Evolutionary conservation across 2,797 vertebrate species (phyloP).

Genomic region (Simalia tracyae): DNA sequence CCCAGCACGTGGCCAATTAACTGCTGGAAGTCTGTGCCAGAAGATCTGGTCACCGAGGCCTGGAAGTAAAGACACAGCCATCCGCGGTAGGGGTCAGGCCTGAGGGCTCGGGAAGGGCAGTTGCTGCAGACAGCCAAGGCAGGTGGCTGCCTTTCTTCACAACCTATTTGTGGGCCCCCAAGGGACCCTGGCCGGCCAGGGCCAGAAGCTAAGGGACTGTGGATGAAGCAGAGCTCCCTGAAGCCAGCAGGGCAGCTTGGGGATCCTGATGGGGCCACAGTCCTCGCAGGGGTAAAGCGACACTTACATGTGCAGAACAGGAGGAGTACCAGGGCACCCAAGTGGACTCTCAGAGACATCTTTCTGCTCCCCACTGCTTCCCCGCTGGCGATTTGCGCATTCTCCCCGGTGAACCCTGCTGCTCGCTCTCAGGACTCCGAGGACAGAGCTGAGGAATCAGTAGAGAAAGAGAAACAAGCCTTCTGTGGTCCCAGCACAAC

Average conservation of each 20-base stretch:
- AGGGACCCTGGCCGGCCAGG: too few species aligned
- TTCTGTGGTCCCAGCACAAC: constrained; percentile 56
- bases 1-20: neutral
- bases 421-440: neutral
- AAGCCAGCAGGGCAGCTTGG: too few species aligned
- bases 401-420: neutral
- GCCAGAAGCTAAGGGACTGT: neutral
- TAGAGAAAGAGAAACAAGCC: neutral
- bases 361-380: neutral
- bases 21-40: neutral
- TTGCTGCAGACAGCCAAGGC: neutral
- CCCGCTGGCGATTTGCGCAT: too few species aligned
- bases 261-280: neutral
- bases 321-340: neutral
- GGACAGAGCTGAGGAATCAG: neutral
- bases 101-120: neutral
- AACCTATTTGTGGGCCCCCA: too few species aligned
- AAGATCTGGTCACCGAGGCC: neutral
- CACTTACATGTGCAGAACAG: neutral
- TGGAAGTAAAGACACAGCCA: neutral
- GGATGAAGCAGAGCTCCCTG: neutral
- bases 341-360: neutral
- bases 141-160: neutral
- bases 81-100: neutral
- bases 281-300: neutral